phyloP scores from a whole-genome alignment of 2,113 vertebrate genomes.

The Oceanites oceanicus region DNA sequence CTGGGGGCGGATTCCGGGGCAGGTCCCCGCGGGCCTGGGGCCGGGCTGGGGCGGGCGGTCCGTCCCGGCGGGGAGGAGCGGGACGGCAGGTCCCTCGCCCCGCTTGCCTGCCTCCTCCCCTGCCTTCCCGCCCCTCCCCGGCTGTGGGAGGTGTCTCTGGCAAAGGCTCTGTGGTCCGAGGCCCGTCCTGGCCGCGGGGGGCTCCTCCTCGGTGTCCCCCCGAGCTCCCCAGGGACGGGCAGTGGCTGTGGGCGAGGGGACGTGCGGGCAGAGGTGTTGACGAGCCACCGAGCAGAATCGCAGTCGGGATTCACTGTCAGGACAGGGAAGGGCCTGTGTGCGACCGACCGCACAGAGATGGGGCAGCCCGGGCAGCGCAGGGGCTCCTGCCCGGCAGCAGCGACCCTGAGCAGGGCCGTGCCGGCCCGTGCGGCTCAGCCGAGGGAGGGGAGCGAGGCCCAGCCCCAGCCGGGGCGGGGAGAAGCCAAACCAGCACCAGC shows the following conservation, averaged over 20 bases:
- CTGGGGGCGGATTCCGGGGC: not conserved
- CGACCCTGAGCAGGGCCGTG: not conserved
- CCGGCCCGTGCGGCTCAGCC: not conserved
- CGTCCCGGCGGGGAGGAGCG: not conserved
- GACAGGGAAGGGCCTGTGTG: not conserved
- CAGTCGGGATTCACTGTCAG: not conserved
- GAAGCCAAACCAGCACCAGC: not conserved
- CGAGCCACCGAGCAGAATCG: not conserved
- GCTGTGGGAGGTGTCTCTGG: fast-evolving
- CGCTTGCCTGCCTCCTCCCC: not conserved
- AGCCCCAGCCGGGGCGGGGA: not conserved
- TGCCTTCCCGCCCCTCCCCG: no score
- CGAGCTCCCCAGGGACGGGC: not conserved
- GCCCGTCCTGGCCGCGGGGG: fast-evolving
- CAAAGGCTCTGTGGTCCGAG: fast-evolving
- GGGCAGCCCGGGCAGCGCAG: not conserved
- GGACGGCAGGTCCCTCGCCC: fast-evolving
- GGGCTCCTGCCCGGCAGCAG: not conserved
- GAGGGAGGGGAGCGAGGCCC: not conserved
- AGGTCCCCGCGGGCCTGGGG: fast-evolving
- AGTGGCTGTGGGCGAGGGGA: not conserved
- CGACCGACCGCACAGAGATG: no score
- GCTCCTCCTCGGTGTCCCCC: fast-evolving
- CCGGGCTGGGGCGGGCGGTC: no score
- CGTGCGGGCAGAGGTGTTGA: not conserved